Evolutionary conservation across 2,797 vertebrate genomes (phyloP).

Genomic region (Enteromius radiatus): DNA sequence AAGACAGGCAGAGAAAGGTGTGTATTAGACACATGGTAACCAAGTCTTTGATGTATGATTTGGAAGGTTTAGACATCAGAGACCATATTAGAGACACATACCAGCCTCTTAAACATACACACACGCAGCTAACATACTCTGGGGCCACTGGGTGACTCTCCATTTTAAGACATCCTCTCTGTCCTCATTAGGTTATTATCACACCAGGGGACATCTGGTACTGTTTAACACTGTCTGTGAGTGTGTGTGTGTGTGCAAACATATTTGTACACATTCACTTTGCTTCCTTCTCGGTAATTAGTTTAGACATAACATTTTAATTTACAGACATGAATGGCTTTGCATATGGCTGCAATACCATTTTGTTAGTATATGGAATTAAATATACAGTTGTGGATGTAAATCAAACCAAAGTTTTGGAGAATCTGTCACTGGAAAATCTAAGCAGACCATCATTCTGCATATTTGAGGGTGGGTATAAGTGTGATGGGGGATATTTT

Average conservation of each 20-base stretch:
- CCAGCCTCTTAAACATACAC: conserved; percentile 17
- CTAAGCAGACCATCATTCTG: background rate
- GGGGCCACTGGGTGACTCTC: conserved; percentile 34
- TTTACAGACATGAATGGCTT: background rate
- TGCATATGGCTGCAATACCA: background rate
- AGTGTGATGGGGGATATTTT: background rate
- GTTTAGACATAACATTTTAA: conserved; percentile 18
- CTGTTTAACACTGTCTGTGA: conserved; percentile 46
- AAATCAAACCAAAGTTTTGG: background rate
- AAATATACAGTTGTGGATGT: background rate
- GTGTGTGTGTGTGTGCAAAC: background rate
- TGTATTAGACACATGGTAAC: background rate
- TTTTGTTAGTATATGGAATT: background rate
- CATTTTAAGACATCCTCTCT: conserved; percentile 57
- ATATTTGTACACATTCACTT: conserved; percentile 34
- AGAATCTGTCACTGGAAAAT: background rate
- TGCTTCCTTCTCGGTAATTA: conserved; percentile 17
- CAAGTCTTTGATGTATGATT: background rate
- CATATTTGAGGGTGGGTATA: background rate
- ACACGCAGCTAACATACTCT: conserved; percentile 15
- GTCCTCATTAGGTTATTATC: conserved; percentile 57
- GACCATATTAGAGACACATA: background rate
- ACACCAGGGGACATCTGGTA: conserved; percentile 54
- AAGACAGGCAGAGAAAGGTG: conserved; percentile 27
- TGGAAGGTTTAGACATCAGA: conserved; percentile 10